Percentiles rank a stretch among this genome's conserved stretches.
Conservation (phyloP, 2,797 vertebrate genomes). For the Phalanger gymnotis region DNA sequence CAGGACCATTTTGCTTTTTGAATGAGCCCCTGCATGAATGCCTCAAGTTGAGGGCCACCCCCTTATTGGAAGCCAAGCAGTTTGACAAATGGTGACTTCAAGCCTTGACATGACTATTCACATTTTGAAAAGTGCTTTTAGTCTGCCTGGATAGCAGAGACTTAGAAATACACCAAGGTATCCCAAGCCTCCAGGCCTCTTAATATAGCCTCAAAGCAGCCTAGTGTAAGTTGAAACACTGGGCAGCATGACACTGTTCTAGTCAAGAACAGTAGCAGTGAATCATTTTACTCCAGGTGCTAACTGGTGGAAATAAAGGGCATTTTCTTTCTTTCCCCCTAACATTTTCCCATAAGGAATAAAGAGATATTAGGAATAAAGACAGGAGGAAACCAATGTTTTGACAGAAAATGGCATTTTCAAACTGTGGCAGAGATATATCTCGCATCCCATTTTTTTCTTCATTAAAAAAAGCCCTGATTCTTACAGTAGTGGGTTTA, state of each 20-base stretch:
- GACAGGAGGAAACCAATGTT: neutral
- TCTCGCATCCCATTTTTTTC: neutral
- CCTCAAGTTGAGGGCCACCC: neutral
- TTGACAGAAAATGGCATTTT: slow-evolving; percentile 23
- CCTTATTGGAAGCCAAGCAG: neutral
- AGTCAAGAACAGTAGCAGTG: accelerated
- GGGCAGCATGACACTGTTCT: slow-evolving; percentile 18
- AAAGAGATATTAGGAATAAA: slow-evolving; percentile 34
- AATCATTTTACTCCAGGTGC: slow-evolving; percentile 25
- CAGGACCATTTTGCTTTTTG: neutral
- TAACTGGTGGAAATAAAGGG: slow-evolving; percentile 32
- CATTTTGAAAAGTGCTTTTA: accelerated
- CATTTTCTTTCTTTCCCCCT: neutral
- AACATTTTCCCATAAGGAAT: neutral
- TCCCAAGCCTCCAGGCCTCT: neutral
- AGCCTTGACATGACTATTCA: neutral
- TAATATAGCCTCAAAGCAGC: accelerated
- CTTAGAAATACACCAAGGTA: neutral
- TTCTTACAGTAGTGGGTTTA: slow-evolving; percentile 1
- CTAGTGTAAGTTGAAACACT: accelerated
- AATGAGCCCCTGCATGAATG: neutral
- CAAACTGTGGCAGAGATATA: slow-evolving; percentile 25
- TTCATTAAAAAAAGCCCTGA: neutral
- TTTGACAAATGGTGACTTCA: neutral
- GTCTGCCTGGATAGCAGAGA: neutral